Percentiles rank a stretch among this genome's conserved stretches.
These are phyloP conservation scores for Peromyscus polionotus DNA, from an alignment of 2,113 vertebrate species.

Conservation along the genomic window DNA sequence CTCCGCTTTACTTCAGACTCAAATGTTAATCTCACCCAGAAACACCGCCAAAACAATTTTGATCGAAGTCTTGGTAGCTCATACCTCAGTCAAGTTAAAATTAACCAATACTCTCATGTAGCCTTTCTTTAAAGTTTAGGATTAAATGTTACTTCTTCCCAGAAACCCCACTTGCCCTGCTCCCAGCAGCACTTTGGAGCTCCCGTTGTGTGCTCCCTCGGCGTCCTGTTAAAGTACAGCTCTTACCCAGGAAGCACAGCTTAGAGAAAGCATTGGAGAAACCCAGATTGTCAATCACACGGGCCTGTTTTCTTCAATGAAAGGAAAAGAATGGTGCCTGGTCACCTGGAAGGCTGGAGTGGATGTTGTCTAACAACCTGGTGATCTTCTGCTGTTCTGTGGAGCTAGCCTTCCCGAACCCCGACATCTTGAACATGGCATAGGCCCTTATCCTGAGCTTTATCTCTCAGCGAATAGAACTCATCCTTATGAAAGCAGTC, in stretches of 20 bases:
- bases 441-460: not conserved
- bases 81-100: not conserved
- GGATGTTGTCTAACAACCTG: not conserved
- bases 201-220: too few relatives aligned
- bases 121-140: not conserved
- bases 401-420: not conserved
- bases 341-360: not conserved
- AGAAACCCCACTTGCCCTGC: not conserved
- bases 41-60: not conserved
- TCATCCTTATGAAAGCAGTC: not conserved
- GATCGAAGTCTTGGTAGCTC: not conserved
- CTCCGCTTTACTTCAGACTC: not conserved
- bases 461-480: not conserved
- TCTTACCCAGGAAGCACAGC: not conserved
- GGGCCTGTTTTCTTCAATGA: not conserved
- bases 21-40: not conserved
- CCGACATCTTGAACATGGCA: not conserved
- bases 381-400: not conserved
- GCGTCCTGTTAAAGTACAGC: not conserved
- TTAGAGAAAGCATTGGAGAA: not conserved
- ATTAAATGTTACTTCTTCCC: not conserved
- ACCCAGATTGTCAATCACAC: not conserved
- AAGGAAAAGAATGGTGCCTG: not conserved
- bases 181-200: not conserved
- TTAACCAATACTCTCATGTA: too few relatives aligned